A percentile compares a stretch with the other conserved stretches of the same genome.
phyloP scores from a whole-genome alignment of 2,888 invertebrate species.

The Patella pellucida region DNA sequence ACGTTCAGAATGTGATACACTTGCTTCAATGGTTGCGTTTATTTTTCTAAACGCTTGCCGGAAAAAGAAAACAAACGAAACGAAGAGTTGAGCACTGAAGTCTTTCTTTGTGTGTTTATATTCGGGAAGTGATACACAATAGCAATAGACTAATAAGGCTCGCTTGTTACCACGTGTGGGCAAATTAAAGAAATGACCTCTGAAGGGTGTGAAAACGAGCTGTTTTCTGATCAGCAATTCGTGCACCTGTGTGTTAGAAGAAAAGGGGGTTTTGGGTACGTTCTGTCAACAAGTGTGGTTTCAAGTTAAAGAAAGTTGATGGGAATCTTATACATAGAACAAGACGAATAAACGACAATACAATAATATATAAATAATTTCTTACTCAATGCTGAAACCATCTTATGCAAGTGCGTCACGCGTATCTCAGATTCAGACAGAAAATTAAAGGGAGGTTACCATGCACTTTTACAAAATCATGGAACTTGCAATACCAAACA shows the following conservation, averaged over 20 bases:
- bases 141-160: neutral
- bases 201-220: conserved; percentile 2
- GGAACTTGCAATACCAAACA: too few species aligned
- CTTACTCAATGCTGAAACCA: too few species aligned
- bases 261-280: neutral
- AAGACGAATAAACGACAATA: too few species aligned
- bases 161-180: neutral
- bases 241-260: neutral
- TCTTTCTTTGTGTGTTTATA: conserved; percentile 1
- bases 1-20: conserved; percentile 20
- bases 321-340: too few species aligned
- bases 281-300: neutral
- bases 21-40: conserved; percentile 22
- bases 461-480: too few species aligned
- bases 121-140: conserved; percentile 6
- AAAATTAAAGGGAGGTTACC: too few species aligned
- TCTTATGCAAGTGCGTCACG: too few species aligned
- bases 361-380: too few species aligned
- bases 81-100: conserved; percentile 4
- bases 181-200: conserved; percentile 9
- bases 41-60: conserved; percentile 18
- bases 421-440: too few species aligned
- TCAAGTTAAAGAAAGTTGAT: too few species aligned
- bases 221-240: neutral
- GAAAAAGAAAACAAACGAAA: conserved; percentile 22